phyloP scores from a whole-genome alignment of 2,113 vertebrate genomes.

The Ellobius talpinus region DNA sequence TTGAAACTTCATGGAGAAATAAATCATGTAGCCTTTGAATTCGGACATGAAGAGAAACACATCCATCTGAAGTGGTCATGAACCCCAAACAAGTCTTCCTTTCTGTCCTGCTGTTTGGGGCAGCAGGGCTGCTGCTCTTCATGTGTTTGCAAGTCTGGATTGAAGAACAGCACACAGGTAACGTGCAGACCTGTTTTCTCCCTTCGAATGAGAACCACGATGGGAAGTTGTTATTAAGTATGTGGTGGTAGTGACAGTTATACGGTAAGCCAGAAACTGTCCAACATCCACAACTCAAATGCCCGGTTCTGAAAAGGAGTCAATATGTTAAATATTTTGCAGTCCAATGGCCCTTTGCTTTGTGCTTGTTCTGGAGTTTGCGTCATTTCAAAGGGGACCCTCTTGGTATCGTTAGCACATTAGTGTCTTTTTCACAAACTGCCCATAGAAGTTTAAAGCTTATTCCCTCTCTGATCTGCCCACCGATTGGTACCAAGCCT shows the following conservation, averaged over 20 bases:
- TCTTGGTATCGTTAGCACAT: neutral
- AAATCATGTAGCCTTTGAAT: constrained; percentile 72
- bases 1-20: constrained; percentile 54
- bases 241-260: neutral
- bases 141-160: constrained; percentile 87
- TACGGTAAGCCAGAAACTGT: neutral
- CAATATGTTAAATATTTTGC: neutral
- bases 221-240: neutral
- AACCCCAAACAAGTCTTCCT: constrained; percentile 87
- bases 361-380: neutral
- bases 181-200: neutral
- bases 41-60: constrained; percentile 78
- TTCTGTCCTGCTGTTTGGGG: constrained; percentile 87
- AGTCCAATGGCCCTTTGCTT: neutral
- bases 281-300: neutral
- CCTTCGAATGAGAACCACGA: neutral
- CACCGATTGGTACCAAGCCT: neutral
- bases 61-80: constrained; percentile 85
- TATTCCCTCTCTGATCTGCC: neutral
- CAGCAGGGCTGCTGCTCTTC: constrained; percentile 87
- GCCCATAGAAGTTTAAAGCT: neutral
- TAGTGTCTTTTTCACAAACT: neutral
- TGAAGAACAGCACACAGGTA: constrained; percentile 87
- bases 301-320: neutral
- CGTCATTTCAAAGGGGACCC: neutral